Evolutionary conservation across 2,797 vertebrate genomes (phyloP), one percentile per base, ranked within the genome.

Genomic region (Apodemus agrarius): DNA sequence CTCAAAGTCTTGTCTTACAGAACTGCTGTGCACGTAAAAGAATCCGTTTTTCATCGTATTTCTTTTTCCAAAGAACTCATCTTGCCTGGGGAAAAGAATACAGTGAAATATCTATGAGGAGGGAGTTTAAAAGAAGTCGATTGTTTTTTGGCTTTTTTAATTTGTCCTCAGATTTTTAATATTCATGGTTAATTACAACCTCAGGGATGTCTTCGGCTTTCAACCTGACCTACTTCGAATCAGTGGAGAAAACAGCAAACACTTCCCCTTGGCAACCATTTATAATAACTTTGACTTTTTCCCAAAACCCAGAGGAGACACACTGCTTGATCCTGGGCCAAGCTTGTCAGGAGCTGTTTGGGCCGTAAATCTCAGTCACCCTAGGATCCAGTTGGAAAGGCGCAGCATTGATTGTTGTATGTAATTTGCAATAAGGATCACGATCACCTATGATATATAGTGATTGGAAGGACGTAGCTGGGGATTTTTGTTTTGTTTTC

Each of bases 121-220:
- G 83, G 63, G 93, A 79, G 63, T 59, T 65, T 92, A 37, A 95
- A 90, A 95, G 63, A 91, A 94, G 83, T 89, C 85, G 54, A 78
- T 97, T 96, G n/a, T 93, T 87, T 97, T 96, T 95, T 78, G 37
- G 11, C 43, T 96, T 95, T 78, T 74, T 40, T 6, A 29, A 72
- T 96, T 83, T 72, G 79, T 93, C 94, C 72, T 95, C 31, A 5
- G 14, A 79, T 88, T 95, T 95, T 94, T 59, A 95, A 79, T 96
- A 95, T 96, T 95, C 86, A 93, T 87, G 72, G 87, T 96, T 94
- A 93, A 97, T 96, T 95, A 96, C 40, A 94, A 92, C 94, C 96
- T 92, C n/a, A 96, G 96, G 97, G 97, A 96, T 94, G 67, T 52
- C 80, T 90, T 92, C 49, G 54, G 86, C 54, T 88, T 78, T 96